These are phyloP conservation scores for Xestia rhomboidea DNA, from an alignment of 2,888 invertebrate genomes.

Conservation along the genomic window DNA sequence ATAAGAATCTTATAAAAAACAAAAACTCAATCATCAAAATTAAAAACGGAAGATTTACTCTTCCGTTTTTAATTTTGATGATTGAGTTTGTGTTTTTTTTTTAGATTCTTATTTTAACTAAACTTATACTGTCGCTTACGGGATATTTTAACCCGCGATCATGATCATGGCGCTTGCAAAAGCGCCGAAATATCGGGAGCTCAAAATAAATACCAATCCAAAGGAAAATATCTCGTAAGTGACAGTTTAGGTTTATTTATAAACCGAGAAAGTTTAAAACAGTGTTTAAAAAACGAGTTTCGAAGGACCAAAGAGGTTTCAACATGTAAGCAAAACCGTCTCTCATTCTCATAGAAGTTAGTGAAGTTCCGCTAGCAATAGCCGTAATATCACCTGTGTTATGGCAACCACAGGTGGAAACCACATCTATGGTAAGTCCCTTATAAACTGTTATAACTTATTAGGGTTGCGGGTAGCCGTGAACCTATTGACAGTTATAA, in stretches of 20 bases:
- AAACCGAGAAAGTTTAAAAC: no score
- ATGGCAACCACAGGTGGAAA: slow-evolving; percentile 32
- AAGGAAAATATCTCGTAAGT: no score
- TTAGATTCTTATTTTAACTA: no score
- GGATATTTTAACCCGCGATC: no score
- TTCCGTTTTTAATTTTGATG: no score
- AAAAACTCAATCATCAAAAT: not conserved
- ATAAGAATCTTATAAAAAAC: not conserved
- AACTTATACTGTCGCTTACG: no score
- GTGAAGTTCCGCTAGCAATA: not conserved
- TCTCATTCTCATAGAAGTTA: not conserved
- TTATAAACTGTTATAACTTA: slow-evolving; percentile 43
- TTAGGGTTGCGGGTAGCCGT: slow-evolving; percentile 29
- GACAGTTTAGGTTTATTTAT: no score
- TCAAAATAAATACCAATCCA: no score
- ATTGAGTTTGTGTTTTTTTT: no score
- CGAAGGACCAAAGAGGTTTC: not conserved
- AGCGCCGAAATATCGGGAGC: no score
- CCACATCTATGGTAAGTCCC: slow-evolving; percentile 11
- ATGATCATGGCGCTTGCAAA: no score
- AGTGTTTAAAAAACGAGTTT: not conserved
- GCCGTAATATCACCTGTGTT: slow-evolving; percentile 9
- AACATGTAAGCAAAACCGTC: not conserved
- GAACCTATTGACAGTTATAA: slow-evolving; percentile 35
- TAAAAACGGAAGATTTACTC: not conserved